Evolutionary conservation across 1,140 invertebrate genomes (phyloP), one percentile per base, ranked within the genome.

Genomic region (Asobara japonica): DNA sequence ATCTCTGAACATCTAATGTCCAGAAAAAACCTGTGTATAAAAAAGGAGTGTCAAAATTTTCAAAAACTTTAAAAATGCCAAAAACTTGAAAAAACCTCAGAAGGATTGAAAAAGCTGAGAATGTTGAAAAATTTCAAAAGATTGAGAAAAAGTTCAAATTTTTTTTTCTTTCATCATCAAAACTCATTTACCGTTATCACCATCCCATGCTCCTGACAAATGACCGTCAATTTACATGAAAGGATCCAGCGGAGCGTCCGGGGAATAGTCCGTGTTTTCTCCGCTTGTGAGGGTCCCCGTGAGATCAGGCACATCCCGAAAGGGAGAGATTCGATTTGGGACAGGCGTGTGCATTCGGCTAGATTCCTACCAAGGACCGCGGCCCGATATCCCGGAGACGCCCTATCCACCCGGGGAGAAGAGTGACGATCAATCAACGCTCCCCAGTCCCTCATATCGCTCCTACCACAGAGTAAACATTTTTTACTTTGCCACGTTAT

Each of bases 381-480:
- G 65, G 76, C 70, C 65, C 81, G 82, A 86, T 85, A 86, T 85
- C 83, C 80, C 83, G 64, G 62, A 25, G 67, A 68, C 65, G 25
- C 65, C 45, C 38, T 67, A 71, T 69, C 38, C 69, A 80, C 78
- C 69, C 51, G 48, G 70, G 76, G 77, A 80, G 83, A 86, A 83
- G 85, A 82, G 82, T 76, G 82, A 64, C 76, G 77, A 87, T 87
- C 85, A 87, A 87, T 87, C 85, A 87, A 81, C 78, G 76, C 76
- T 83, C 83, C 81, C 81, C 79, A 81, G 83, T 60, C 83, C 85
- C 86, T 86, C 83, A 84, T 86, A 87, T 86, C 85, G 82, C 80
- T 56, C 64, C 74, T 83, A 82, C 83, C 83, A 84, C 82, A 86
- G 81, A 85, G 84, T 87, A 87, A 86, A 87, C 83, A 87, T 86